Base-by-base conservation (phyloP, 2,113 vertebrate species). In the Xenopus laevis region DNA sequence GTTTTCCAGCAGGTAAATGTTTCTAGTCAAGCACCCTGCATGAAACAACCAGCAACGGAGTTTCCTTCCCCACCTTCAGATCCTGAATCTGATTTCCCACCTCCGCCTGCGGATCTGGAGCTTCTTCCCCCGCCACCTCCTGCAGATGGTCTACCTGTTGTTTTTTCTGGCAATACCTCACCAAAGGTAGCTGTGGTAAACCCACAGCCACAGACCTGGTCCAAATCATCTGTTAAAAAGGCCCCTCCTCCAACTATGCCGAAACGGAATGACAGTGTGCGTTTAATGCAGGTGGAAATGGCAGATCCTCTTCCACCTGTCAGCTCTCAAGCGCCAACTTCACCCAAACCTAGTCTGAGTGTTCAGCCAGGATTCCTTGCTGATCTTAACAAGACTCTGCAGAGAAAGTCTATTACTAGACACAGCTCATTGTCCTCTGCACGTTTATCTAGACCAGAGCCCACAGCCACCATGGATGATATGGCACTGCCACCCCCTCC, bases 281-380 rank as follows among this genome's bases (percentile, higher is more conserved):
- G 91, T 6, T 87, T 93, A 83, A 91, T 92, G 0, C 91, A 88
- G 30, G 82, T 67, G 0, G 92, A 92, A 63, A 18, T 68, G 0
- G 10, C 88, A 0, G 94, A 95, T 77, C 87, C 89, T 1, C 80
- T 80, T 58, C 33, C 21, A 2, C 40, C 84, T 15, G 65, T 78
- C 18, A 79, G 77, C 74, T 87, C 92, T 0, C 83, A 90, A 84
- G 89, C 90, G 66, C 94, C 95, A 84, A 93, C 94, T 17, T 98
- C 96, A 2, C 95, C 96, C 16, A 97, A 98, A 77, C 86, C 95
- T 64, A 84, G 91, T 88, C 91, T 94, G 67, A 88, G 93, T 0
- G 87, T 98, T 53, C 95, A 95, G 85, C 95, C 95, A 1, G 95
- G 94, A 9, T 99, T 99, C 85, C 82, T 99, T 81, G 95, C 94